Evolutionary conservation across 2,888 invertebrate genomes (phyloP).

Genomic region (Thymelicus lineola): DNA sequence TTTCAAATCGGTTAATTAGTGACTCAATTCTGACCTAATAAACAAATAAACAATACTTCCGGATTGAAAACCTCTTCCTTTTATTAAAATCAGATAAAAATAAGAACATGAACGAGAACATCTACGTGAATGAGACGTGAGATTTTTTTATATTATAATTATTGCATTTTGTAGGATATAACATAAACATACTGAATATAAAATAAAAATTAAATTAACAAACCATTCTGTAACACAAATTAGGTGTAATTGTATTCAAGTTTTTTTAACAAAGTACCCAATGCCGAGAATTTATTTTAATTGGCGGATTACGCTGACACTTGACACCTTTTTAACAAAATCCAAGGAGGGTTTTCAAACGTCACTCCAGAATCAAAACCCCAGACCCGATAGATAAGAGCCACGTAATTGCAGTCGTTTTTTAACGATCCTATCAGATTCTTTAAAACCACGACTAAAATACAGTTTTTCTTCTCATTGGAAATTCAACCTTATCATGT

Average conservation of each 20-base stretch:
- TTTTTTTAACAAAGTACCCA: slow-evolving; percentile 11
- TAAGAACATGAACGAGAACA: too few species aligned
- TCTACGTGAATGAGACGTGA: too few species aligned
- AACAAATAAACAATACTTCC: too few species aligned
- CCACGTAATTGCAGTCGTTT: slow-evolving; percentile 79
- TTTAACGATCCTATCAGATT: slow-evolving; percentile 80
- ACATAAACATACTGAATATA: too few species aligned
- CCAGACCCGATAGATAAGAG: slow-evolving; percentile 67
- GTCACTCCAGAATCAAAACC: slow-evolving; percentile 53
- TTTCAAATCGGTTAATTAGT: too few species aligned
- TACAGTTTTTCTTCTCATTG: slow-evolving; percentile 44
- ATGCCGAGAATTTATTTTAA: slow-evolving; percentile 63
- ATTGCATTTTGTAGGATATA: too few species aligned
- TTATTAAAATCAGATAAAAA: too few species aligned
- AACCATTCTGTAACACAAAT: background rate
- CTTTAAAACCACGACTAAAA: slow-evolving; percentile 54
- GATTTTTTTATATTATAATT: too few species aligned
- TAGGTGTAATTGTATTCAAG: slow-evolving; percentile 5
- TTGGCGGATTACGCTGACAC: slow-evolving; percentile 73
- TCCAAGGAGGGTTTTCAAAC: slow-evolving; percentile 59
- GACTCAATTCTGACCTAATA: too few species aligned
- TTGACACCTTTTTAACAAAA: slow-evolving; percentile 66
- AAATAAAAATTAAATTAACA: background rate
- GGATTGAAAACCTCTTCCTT: too few species aligned
- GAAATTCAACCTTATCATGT: slow-evolving; percentile 48